A percentile compares a stretch with the other conserved stretches of the same genome.
Evolutionary conservation across 2,888 invertebrate genomes (phyloP).

Genomic region (Drosophila colorata): DNA sequence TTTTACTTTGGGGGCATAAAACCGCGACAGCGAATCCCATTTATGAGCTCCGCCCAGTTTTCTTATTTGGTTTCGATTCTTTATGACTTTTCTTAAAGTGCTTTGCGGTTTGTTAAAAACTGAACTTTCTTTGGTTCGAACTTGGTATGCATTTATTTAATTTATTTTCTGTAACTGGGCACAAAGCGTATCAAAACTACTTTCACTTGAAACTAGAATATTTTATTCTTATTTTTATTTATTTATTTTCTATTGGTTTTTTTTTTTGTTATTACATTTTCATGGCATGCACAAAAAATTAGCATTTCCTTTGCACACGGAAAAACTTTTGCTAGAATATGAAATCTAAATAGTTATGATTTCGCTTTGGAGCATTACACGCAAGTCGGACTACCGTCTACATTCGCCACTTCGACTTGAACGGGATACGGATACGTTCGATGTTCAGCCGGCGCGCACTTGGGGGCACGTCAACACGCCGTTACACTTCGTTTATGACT

Average conservation of each 20-base stretch:
- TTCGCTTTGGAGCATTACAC: slow-evolving; percentile 38
- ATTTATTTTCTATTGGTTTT: slow-evolving; percentile 1
- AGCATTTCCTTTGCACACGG: slow-evolving; percentile 27
- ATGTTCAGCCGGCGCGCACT: slow-evolving; percentile 41
- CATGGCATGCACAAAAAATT: slow-evolving; percentile 40
- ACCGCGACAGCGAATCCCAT: slow-evolving; percentile 37
- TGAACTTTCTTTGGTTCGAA: slow-evolving; percentile 4
- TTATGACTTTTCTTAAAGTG: slow-evolving; percentile 24
- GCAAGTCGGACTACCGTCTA: slow-evolving; percentile 27
- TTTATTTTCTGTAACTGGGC: slow-evolving; percentile 20
- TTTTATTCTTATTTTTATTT: slow-evolving; percentile 31
- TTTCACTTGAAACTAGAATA: slow-evolving; percentile 43
- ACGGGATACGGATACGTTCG: slow-evolving; percentile 10
- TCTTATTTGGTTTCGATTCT: slow-evolving; percentile 18
- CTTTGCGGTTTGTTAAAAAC: slow-evolving; percentile 15
- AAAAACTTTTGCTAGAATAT: slow-evolving; percentile 25
- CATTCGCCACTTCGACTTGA: slow-evolving; percentile 14
- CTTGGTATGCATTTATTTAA: not conserved
- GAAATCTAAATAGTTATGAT: slow-evolving; percentile 44
- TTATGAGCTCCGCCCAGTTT: slow-evolving; percentile 25
- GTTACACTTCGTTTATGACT: slow-evolving; percentile 83
- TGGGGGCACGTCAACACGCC: slow-evolving; percentile 76
- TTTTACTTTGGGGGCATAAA: slow-evolving; percentile 24
- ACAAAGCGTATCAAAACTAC: slow-evolving; percentile 1
- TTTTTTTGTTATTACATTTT: slow-evolving; percentile 24